Evolutionary conservation across 2,888 invertebrate species (phyloP).

Genomic region (Acronicta psi): DNA sequence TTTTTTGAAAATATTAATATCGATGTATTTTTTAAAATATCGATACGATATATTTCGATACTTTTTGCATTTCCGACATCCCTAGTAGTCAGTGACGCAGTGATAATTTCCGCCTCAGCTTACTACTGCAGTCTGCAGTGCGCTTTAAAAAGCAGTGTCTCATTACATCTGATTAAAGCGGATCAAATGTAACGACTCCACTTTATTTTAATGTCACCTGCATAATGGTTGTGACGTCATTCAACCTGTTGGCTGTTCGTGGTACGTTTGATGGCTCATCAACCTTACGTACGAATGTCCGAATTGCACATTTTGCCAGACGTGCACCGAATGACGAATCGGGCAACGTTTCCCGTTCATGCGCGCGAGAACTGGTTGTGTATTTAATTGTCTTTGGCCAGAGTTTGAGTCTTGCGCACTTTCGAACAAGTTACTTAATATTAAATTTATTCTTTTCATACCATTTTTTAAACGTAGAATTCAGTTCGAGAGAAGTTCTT

Average conservation of each 20-base stretch:
- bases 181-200: not conserved
- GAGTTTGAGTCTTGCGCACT: slow-evolving; percentile 13
- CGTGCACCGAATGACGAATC: slow-evolving; percentile 44
- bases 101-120: not conserved
- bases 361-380: slow-evolving; percentile 15
- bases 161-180: not conserved
- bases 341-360: slow-evolving; percentile 18
- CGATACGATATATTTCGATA: too few species aligned
- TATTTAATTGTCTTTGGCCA: not conserved
- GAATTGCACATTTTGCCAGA: slow-evolving; percentile 23
- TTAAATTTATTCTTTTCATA: too few species aligned
- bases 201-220: slow-evolving; percentile 6
- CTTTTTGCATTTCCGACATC: too few species aligned
- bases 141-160: not conserved
- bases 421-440: not conserved
- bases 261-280: slow-evolving; percentile 53
- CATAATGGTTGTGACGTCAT: slow-evolving; percentile 26
- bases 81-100: not conserved
- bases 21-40: too few species aligned
- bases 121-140: not conserved
- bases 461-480: too few species aligned
- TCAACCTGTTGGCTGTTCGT: slow-evolving; percentile 30
- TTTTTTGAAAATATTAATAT: too few species aligned
- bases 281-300: too few species aligned
- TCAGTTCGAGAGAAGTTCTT: not conserved